A percentile compares a stretch with the other conserved stretches of the same genome.
phyloP scores from a whole-genome alignment of 2,113 vertebrate genomes.

The Calidris pygmaea region DNA sequence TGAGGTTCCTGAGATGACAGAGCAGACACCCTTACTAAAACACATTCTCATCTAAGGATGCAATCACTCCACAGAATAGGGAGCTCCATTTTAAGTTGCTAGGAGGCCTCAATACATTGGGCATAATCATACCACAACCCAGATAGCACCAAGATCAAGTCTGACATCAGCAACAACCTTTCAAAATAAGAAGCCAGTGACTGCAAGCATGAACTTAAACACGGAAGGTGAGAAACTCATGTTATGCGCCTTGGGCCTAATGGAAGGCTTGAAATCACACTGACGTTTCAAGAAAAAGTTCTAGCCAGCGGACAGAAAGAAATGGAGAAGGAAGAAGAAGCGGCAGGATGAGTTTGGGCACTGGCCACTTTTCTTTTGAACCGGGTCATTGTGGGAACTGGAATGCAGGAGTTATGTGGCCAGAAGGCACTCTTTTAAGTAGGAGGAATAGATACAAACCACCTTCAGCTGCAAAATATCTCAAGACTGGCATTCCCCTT shows the following conservation, averaged over 20 bases:
- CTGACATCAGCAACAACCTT: not conserved
- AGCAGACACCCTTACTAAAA: not conserved
- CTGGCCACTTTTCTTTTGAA: not conserved
- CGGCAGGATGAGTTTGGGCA: not conserved
- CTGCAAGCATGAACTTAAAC: not conserved
- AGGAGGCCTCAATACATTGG: not conserved
- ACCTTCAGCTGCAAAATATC: not conserved
- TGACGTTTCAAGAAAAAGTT: not conserved
- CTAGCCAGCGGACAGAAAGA: not conserved
- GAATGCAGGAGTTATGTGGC: not conserved
- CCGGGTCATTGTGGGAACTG: not conserved
- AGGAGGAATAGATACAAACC: not conserved
- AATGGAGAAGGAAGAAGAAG: not conserved
- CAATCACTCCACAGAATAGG: not conserved
- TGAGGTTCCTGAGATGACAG: not conserved
- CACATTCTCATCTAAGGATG: not conserved
- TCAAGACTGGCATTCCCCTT: not conserved
- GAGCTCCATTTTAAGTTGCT: not conserved
- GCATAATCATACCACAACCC: not conserved
- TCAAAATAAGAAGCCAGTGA: not conserved
- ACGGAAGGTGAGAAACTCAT: not conserved
- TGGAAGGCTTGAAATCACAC: not conserved
- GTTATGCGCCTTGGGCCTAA: not conserved
- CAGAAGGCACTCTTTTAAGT: not conserved
- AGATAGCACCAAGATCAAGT: not conserved